Conservation (phyloP, 37 sponge, comb jelly and placozoan species). For the Spongilla lacustris region DNA sequence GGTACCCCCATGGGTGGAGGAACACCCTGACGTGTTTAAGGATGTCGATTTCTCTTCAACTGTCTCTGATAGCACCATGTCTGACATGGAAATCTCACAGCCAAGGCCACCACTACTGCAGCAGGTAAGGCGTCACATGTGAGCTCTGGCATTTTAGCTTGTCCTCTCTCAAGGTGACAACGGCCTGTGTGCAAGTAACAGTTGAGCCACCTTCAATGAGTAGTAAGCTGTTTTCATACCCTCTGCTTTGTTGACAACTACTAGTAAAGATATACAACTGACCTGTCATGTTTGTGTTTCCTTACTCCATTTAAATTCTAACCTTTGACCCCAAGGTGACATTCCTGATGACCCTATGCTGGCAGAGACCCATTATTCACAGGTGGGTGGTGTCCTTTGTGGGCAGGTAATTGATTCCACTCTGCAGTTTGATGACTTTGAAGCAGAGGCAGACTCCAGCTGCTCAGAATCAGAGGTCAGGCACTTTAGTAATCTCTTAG, state of each 20-base stretch:
- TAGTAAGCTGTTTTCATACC: neutral
- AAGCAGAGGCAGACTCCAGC: slow-evolving; percentile 41
- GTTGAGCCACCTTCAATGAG: neutral
- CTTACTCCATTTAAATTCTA: neutral
- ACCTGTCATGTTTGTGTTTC: neutral
- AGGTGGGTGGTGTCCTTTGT: slow-evolving; percentile 24
- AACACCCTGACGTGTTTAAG: slow-evolving; percentile 84
- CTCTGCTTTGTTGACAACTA: neutral
- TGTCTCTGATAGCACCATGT: slow-evolving; percentile 9
- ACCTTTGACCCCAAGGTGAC: slow-evolving; percentile 8
- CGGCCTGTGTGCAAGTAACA: neutral
- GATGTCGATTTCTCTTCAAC: slow-evolving; percentile 74
- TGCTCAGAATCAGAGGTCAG: slow-evolving; percentile 48
- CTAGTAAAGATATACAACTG: no score
- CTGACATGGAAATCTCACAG: neutral
- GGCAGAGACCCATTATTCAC: slow-evolving; percentile 79
- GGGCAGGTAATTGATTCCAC: neutral
- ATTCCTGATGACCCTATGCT: slow-evolving; percentile 76
- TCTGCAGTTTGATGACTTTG: slow-evolving; percentile 70
- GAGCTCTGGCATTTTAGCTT: neutral
- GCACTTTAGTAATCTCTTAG: neutral
- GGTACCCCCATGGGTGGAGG: slow-evolving; percentile 87
- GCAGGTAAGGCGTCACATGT: neutral
- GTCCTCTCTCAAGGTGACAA: neutral
- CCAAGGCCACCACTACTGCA: neutral